Evolutionary conservation across 2,113 vertebrate genomes (phyloP), one percentile per base, ranked within the genome.

Genomic region (Vulpes vulpes): DNA sequence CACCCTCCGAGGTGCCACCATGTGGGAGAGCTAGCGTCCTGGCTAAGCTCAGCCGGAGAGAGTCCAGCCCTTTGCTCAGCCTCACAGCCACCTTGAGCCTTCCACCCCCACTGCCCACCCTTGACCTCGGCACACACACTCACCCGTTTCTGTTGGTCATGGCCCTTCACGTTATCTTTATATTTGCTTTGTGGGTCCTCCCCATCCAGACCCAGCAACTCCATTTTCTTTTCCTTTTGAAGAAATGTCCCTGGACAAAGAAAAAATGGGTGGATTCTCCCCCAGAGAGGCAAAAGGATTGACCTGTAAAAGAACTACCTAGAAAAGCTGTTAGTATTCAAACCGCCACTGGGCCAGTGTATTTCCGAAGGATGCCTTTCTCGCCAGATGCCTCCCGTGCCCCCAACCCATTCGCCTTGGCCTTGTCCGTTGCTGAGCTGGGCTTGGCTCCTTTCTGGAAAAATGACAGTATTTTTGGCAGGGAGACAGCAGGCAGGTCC

Each of bases 401-500:
- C 88, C 96, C 35, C 32, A 35, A 0, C 81, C 92, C 78, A 59
- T 96, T 91, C 78, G 27, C 85, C 60, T 94, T n/a, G 0, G 88
- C 90, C 94, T 79, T n/a, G 69, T 35, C 88, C 2, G 22, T 53
- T 93, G 92, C 96, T 27, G 83, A 91, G 96, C 92, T 12, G 97
- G 74, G 11, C 96, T 91, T 74, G 96, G 83, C 97, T 93, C 79
- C 95, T 98, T 98, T 95, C 96, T 59, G 0, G 89, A 84, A 92
- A 96, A 96, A 73, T 55, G 86, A 67, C 96, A 98, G 98, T 97
- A 96, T 95, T 98, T 83, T 94, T 90, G 95, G 88, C 96, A 97
- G 96, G 95, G 90, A 90, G 92, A 92, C 69, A 84, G n/a, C 22
- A 62, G 81, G 82, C 94, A 59, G 97, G 94, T 83, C 91, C 53